Evolutionary conservation across 2,113 vertebrate genomes (phyloP), one percentile per base, ranked within the genome.

Genomic region (Paracanthobrama guichenoti): DNA sequence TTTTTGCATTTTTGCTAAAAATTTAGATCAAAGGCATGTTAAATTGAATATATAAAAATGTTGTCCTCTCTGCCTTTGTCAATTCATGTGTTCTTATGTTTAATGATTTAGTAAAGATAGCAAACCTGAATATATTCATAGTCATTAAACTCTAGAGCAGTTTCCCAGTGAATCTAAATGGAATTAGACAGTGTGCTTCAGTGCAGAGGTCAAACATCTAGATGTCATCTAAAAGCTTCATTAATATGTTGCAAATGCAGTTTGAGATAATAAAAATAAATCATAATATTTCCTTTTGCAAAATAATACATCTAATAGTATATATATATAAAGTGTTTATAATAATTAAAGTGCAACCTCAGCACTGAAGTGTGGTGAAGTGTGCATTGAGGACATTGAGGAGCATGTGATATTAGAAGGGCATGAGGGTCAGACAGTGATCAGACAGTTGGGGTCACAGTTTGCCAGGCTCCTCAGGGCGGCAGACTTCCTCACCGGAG

Each of bases 401-500:
- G 55, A 73, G 62, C 59, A 67, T 50, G 75, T 66, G 59, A 53
- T 24, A 53, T 26, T 86, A 85, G 85, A 67, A 77, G 88, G 76
- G 83, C 66, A 55, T 82, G 85, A 82, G 80, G 60, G 59, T 62
- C 44, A 81, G 67, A 85, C n/a, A 67, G 64, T 72, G 89, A 62
- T 64, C 81, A 78, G 84, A 86, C 11, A 85, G 82, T 20, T 6
- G 84, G 86, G 55, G 44, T 87, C 59, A 35, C 35, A 48, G 72
- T 46, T 82, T 44, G 85, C 76, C 82, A 22, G 86, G 66, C 78
- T 87, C 89, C 76, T 85, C 48, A 0, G 67, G 66, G 62, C 13
- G 39, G 24, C 81, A 67, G 74, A 59, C 31, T 69, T 89, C 90
- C 96, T 97, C 93, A 99, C 98, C 98, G 20, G 97, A 99, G 89